These are phyloP conservation scores for Nomada goodeniana DNA, from an alignment of 2,888 invertebrate genomes.

Conservation along the genomic window DNA sequence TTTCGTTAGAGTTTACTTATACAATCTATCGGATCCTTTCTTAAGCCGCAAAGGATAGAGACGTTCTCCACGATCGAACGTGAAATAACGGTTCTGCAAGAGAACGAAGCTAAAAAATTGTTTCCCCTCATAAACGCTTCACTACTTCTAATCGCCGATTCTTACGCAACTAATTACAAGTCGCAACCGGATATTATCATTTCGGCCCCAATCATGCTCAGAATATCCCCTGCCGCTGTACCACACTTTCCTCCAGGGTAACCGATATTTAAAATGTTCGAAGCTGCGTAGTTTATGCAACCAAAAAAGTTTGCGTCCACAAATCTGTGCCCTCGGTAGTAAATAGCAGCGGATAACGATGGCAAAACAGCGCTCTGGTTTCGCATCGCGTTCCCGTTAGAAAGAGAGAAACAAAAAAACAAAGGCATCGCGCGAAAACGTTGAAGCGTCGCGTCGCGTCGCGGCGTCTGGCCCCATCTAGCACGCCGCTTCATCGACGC, in stretches of 20 bases:
- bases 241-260: too few species aligned
- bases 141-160: neutral
- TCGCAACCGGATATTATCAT: neutral
- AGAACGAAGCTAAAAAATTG: neutral
- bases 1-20: neutral
- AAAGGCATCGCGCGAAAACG: slow-evolving; percentile 40
- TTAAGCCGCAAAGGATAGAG: neutral
- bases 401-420: slow-evolving; percentile 28
- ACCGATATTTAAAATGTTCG: too few species aligned
- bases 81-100: neutral
- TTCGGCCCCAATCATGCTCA: neutral
- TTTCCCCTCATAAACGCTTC: slow-evolving; percentile 11
- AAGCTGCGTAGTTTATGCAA: too few species aligned
- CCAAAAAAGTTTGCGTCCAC: neutral
- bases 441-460: slow-evolving; percentile 28
- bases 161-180: neutral
- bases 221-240: too few species aligned
- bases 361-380: neutral
- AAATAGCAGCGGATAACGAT: neutral
- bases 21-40: slow-evolving; percentile 1
- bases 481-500: slow-evolving; percentile 41
- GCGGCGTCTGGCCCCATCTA: slow-evolving; percentile 27
- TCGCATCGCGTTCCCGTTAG: neutral
- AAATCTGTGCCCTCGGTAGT: neutral
- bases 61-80: neutral